Base-by-base conservation (phyloP, 2,113 vertebrate species). In the Hemibagrus wyckioides region DNA sequence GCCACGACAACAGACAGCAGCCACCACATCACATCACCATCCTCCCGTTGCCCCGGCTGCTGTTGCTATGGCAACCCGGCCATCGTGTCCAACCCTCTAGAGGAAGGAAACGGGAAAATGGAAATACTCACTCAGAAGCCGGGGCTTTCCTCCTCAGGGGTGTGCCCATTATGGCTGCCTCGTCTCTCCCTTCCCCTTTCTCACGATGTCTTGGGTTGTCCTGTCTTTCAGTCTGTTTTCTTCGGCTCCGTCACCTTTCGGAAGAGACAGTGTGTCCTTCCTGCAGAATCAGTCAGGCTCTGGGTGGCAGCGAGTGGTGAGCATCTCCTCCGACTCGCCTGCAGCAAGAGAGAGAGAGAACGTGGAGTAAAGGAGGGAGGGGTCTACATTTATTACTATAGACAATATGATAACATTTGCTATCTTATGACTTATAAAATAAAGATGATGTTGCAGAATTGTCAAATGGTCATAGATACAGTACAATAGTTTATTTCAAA, bases 101-200 rank as follows among this genome's bases (percentile, higher is more conserved):
- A 80, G 80, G 83, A 75, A 84, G 56, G 81, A 63, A 79, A 89
- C 50, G 89, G 76, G 80, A 89, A 89, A 87, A 90, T 89, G 84
- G 80, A 80, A 67, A 85, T 65, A 92, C 90, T 92, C 76, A 92
- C 91, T 92, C 85, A 59, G 87, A 87, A 75, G 86, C 82, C 50
- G 83, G 86, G 80, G 86, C 80, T 82, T 89, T 88, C 77, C 88
- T 90, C 80, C 80, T 71, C 50, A 89, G 77, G 89, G 88, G 89
- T 88, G 88, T 91, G 83, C 88, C 89, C 91, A 90, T 91, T 65
- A 86, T 86, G 86, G 82, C 76, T 52, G 69, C 44, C 67, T 88
- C 73, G 82, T 87, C 82, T 88, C n/a, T 50, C 59, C 67, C 50
- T 83, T 85, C 71, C 48, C 33, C 33, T 61, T 54, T 61, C 30